phyloP scores from a whole-genome alignment of 2,888 invertebrate genomes.

The Sphaerophoria taeniata region DNA sequence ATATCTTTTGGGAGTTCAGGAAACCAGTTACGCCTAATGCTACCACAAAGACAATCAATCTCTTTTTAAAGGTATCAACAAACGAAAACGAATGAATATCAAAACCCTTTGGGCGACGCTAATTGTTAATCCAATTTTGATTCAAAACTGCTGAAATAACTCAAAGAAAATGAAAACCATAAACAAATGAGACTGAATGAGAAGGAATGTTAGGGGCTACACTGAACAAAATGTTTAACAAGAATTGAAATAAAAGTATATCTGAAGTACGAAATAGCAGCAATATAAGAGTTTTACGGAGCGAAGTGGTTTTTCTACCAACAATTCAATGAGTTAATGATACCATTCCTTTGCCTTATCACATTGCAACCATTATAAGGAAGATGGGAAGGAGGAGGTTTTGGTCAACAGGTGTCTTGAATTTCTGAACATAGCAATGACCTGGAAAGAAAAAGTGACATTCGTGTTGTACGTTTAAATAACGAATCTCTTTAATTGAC shows the following conservation, averaged over 20 bases:
- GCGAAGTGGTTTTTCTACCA: no score
- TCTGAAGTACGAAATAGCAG: no score
- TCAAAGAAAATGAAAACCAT: constrained; percentile 1
- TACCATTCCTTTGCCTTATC: no score
- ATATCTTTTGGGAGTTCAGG: not conserved
- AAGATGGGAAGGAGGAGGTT: no score
- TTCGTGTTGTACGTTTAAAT: no score
- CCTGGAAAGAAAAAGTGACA: no score
- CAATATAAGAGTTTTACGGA: no score
- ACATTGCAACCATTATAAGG: no score
- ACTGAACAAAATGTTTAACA: not conserved
- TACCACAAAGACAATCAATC: constrained; percentile 3
- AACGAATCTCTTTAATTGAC: no score
- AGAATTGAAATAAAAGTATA: not conserved
- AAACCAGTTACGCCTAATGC: not conserved
- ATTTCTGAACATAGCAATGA: no score
- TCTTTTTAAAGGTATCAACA: not conserved
- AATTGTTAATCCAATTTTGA: constrained; percentile 17
- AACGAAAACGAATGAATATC: not conserved
- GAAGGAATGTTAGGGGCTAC: not conserved
- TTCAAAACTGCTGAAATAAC: not conserved
- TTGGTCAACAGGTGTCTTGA: no score
- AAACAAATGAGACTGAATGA: not conserved
- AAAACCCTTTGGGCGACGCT: constrained; percentile 19
- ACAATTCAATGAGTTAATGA: no score